phyloP scores from a whole-genome alignment of 2,113 vertebrate genomes.

The Zosterops hypoxanthus region DNA sequence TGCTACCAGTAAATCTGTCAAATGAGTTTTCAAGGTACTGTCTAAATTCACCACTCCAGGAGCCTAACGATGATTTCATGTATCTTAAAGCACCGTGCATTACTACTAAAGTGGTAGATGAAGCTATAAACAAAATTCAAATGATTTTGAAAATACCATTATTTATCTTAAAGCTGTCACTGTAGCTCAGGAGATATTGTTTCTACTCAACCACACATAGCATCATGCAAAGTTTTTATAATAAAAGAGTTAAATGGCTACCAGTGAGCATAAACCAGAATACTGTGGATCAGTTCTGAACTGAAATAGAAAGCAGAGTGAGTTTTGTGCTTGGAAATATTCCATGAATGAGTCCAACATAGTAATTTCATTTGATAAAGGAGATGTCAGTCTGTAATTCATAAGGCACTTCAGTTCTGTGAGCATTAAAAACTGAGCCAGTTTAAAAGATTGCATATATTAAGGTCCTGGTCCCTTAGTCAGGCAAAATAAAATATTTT shows the following conservation, averaged over 20 bases:
- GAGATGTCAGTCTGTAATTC: constrained; percentile 1
- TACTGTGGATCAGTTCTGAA: background rate
- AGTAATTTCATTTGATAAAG: constrained; percentile 7
- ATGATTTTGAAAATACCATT: background rate
- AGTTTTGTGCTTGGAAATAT: background rate
- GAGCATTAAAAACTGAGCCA: background rate
- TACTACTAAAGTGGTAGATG: constrained; percentile 1
- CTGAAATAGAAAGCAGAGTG: constrained; percentile 3
- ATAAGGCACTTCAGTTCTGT: background rate
- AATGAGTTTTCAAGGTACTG: background rate
- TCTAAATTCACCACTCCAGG: background rate
- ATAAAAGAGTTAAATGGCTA: background rate
- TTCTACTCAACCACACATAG: background rate
- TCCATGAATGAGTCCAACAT: background rate
- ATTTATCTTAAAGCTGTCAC: constrained; percentile 19
- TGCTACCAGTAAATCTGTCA: background rate
- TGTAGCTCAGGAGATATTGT: background rate
- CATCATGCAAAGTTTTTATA: background rate
- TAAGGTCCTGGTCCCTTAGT: background rate
- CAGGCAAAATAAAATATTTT: constrained; percentile 35
- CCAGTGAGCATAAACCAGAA: background rate
- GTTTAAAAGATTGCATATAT: constrained; percentile 24
- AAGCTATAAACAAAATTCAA: constrained; percentile 30
- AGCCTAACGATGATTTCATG: background rate
- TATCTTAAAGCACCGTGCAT: background rate